phyloP scores from a whole-genome alignment of 1,140 invertebrate genomes.

The Cepaea nemoralis region DNA sequence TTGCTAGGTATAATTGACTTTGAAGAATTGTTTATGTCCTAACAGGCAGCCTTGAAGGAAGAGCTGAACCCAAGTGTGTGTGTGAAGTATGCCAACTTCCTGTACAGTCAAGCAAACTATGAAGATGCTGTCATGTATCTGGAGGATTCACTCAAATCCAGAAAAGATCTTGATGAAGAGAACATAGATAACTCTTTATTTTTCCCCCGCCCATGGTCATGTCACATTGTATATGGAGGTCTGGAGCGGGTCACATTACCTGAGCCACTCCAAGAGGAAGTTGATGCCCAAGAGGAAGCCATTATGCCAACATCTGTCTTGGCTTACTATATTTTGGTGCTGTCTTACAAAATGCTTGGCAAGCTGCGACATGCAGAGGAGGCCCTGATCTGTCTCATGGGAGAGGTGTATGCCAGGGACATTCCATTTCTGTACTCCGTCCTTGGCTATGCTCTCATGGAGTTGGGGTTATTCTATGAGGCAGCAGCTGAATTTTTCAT shows the following conservation, averaged over 20 bases:
- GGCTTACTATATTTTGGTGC: slow-evolving; percentile 62
- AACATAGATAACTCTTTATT: slow-evolving; percentile 34
- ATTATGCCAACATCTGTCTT: slow-evolving; percentile 61
- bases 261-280: slow-evolving; percentile 66
- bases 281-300: slow-evolving; percentile 67
- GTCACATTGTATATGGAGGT: slow-evolving; percentile 62
- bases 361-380: slow-evolving; percentile 57
- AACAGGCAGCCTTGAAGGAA: slow-evolving; percentile 60
- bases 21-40: not conserved
- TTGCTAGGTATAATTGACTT: too few species aligned
- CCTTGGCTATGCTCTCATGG: slow-evolving; percentile 67
- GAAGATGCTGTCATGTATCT: slow-evolving; percentile 62
- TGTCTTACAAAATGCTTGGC: slow-evolving; percentile 58
- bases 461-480: slow-evolving; percentile 62
- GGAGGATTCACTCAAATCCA: slow-evolving; percentile 56
- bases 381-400: slow-evolving; percentile 57
- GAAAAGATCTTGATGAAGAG: slow-evolving; percentile 39
- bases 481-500: slow-evolving; percentile 60
- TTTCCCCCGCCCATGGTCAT: slow-evolving; percentile 19
- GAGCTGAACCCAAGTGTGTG: slow-evolving; percentile 62
- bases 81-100: slow-evolving; percentile 68
- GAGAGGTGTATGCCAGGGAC: slow-evolving; percentile 59
- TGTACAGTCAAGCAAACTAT: slow-evolving; percentile 67
- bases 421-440: slow-evolving; percentile 63
- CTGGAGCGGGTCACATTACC: slow-evolving; percentile 68